A percentile compares a stretch with the other conserved stretches of the same genome.
phyloP scores from a whole-genome alignment of 2,797 vertebrate genomes.

The Euphonia xanthogaster region DNA sequence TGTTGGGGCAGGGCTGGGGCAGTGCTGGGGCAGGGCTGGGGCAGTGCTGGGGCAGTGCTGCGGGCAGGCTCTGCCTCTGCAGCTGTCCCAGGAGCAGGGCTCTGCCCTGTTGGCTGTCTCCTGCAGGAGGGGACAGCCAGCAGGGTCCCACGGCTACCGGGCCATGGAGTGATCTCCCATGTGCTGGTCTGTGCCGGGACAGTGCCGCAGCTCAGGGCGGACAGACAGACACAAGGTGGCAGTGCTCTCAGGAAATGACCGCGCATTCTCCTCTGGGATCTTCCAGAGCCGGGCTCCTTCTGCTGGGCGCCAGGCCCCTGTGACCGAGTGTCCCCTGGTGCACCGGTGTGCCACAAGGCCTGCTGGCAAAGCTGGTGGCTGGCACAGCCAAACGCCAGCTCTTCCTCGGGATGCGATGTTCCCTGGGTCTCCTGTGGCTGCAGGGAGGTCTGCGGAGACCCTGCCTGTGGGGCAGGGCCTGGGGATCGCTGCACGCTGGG shows the following conservation, averaged over 20 bases:
- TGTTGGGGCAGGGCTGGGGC: no score
- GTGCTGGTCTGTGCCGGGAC: rapidly evolving
- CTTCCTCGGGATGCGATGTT: neutral
- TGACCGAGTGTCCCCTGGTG: rapidly evolving
- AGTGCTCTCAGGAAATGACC: neutral
- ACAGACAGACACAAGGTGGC: constrained; percentile 37
- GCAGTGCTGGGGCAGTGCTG: no score
- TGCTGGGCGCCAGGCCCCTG: neutral
- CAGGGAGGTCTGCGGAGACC: rapidly evolving
- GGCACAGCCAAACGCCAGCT: rapidly evolving
- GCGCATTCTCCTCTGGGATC: neutral
- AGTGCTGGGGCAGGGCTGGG: no score
- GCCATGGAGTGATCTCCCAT: rapidly evolving
- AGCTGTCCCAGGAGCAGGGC: neutral
- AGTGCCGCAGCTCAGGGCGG: rapidly evolving
- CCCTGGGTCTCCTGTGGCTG: rapidly evolving
- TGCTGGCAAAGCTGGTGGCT: neutral
- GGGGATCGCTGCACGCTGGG: rapidly evolving
- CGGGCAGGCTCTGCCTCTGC: neutral
- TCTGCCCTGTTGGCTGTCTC: no score
- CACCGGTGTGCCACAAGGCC: neutral
- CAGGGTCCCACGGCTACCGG: neutral
- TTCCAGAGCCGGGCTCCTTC: neutral
- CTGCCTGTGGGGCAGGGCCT: rapidly evolving
- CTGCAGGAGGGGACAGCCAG: neutral